These are phyloP conservation scores for Sander vitreus DNA, from an alignment of 2,113 vertebrate genomes.

Conservation along the genomic window DNA sequence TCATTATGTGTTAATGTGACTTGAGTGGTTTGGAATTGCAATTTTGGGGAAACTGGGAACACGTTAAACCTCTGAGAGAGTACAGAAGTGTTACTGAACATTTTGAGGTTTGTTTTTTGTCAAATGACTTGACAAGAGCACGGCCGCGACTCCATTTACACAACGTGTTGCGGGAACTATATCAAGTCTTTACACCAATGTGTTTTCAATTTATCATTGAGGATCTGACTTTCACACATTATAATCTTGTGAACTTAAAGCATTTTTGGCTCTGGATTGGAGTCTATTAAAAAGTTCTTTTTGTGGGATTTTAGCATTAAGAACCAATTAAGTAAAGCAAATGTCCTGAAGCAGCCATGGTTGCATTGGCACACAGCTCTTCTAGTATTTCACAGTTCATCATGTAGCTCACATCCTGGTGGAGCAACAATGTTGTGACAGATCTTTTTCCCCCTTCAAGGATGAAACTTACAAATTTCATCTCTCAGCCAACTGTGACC, in stretches of 20 bases:
- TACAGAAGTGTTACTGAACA: conserved; percentile 6
- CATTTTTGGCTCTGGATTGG: background rate
- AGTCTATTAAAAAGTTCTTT: background rate
- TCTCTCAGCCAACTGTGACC: background rate
- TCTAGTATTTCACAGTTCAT: conserved; percentile 7
- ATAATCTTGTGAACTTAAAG: background rate
- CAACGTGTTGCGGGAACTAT: background rate
- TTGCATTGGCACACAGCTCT: background rate
- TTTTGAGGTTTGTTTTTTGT: conserved; percentile 11
- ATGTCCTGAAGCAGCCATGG: background rate
- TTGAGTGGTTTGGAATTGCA: conserved; percentile 28
- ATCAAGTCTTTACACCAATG: background rate
- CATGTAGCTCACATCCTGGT: conserved; percentile 2
- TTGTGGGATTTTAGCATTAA: background rate
- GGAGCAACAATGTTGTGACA: background rate
- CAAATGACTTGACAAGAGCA: conserved; percentile 10
- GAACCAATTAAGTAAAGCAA: background rate
- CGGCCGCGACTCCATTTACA: background rate
- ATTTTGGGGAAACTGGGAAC: conserved; percentile 23
- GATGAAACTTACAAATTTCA: conserved; percentile 13
- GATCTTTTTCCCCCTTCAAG: conserved; percentile 5
- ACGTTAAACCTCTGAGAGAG: conserved; percentile 28
- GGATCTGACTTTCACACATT: background rate
- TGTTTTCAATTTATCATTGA: conserved; percentile 10
- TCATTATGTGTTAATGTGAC: background rate